phyloP scores from a whole-genome alignment of 1,140 invertebrate species.

The Holcopasites calliopsidis region DNA sequence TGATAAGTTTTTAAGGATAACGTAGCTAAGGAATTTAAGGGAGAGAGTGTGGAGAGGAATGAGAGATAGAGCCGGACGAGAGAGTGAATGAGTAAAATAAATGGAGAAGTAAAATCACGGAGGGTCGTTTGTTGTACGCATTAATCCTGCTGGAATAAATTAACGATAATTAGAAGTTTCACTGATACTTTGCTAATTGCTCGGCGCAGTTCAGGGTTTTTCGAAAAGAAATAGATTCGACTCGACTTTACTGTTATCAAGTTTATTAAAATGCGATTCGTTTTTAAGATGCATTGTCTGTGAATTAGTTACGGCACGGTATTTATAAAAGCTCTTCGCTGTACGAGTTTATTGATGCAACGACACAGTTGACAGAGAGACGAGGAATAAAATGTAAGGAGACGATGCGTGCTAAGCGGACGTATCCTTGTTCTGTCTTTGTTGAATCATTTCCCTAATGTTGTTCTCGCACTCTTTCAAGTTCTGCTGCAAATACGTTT shows the following conservation, averaged over 20 bases:
- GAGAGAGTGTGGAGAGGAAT: constrained; percentile 4
- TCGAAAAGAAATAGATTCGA: too few relatives aligned
- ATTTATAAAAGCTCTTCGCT: too few relatives aligned
- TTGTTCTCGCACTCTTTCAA: constrained; percentile 92
- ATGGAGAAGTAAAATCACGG: constrained; percentile 38
- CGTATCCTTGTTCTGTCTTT: constrained; percentile 78
- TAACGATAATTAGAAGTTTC: constrained; percentile 54
- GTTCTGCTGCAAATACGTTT: constrained; percentile 87
- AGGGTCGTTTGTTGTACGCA: constrained; percentile 62
- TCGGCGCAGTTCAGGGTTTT: neutral
- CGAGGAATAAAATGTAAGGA: neutral
- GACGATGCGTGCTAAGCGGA: too few relatives aligned
- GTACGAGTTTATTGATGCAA: too few relatives aligned
- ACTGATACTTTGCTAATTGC: neutral
- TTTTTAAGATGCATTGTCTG: too few relatives aligned
- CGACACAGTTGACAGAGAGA: neutral
- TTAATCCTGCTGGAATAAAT: constrained; percentile 58
- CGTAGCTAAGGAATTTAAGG: constrained; percentile 47
- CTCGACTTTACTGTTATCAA: too few relatives aligned
- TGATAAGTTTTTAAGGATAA: constrained; percentile 52
- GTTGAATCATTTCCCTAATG: constrained; percentile 90
- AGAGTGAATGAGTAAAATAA: neutral
- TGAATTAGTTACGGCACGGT: too few relatives aligned
- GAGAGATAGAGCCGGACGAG: too few relatives aligned
- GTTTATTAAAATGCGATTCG: too few relatives aligned